Evolutionary conservation across 1,140 invertebrate species (phyloP).

Genomic region (Paramacrobiotus metropolitanus): DNA sequence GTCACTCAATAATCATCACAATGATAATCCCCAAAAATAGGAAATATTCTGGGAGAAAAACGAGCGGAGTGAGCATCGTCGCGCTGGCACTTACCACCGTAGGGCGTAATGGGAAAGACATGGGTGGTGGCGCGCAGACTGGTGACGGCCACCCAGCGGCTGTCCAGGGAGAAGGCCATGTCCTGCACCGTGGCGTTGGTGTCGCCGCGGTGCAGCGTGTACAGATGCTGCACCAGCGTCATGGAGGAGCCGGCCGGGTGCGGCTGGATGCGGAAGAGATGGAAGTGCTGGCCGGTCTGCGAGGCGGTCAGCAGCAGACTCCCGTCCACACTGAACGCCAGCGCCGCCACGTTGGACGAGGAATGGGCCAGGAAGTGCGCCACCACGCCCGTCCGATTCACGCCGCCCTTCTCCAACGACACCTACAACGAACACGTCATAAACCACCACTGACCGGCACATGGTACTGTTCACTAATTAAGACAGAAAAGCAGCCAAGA

Average conservation of each 20-base stretch:
- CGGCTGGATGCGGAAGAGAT: conserved; percentile 76
- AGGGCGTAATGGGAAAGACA: conserved; percentile 87
- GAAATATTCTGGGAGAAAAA: conserved; percentile 9
- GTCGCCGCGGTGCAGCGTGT: conserved; percentile 61
- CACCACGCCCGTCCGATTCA: conserved; percentile 42
- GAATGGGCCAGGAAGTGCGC: conserved; percentile 85
- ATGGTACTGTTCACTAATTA: too few species aligned
- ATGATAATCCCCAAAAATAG: too few species aligned
- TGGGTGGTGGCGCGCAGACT: conserved; percentile 88
- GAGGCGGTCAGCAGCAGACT: conserved; percentile 74
- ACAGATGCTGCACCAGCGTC: conserved; percentile 82
- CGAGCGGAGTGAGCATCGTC: too few species aligned
- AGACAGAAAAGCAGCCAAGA: too few species aligned
- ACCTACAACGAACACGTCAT: conserved; percentile 20
- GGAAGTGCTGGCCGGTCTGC: conserved; percentile 77
- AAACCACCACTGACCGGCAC: too few species aligned
- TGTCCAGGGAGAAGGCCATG: conserved; percentile 61
- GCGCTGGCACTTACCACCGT: conserved; percentile 39
- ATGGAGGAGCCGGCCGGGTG: conserved; percentile 64
- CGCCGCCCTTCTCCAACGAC: conserved; percentile 24
- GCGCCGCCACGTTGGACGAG: conserved; percentile 55
- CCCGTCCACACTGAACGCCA: conserved; percentile 77
- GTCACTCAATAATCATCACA: too few species aligned
- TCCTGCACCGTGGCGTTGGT: conserved; percentile 41
- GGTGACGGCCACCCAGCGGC: conserved; percentile 78